phyloP scores from a whole-genome alignment of 2,797 vertebrate genomes.

The Poecilia gillii region DNA sequence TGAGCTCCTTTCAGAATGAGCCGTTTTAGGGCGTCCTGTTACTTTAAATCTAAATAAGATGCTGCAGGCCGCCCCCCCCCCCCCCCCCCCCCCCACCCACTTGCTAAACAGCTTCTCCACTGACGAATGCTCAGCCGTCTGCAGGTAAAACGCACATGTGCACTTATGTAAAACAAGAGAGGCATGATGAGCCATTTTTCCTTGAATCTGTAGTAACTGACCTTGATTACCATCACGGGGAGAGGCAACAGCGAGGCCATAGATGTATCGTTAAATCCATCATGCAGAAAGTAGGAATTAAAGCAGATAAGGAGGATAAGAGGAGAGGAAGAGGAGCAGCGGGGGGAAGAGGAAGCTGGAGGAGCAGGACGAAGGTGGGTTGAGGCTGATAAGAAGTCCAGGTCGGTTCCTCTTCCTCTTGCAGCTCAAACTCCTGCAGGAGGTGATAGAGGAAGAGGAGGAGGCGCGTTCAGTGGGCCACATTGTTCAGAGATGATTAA shows the following conservation, averaged over 20 bases:
- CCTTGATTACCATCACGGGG: slow-evolving; percentile 50
- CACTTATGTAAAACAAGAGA: slow-evolving; percentile 56
- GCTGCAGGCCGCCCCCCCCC: too few species aligned
- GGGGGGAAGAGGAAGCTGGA: neutral
- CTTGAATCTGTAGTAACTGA: slow-evolving; percentile 61
- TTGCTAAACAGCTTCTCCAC: slow-evolving; percentile 11
- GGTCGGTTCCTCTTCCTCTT: slow-evolving; percentile 32
- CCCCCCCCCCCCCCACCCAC: neutral
- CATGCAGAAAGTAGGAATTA: slow-evolving; percentile 24
- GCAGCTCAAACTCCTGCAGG: slow-evolving; percentile 36
- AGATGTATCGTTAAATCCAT: slow-evolving; percentile 38
- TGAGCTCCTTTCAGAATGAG: too few species aligned
- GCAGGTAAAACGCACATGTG: slow-evolving; percentile 37
- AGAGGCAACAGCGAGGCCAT: slow-evolving; percentile 22
- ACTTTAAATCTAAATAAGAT: too few species aligned
- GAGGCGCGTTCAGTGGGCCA: slow-evolving; percentile 57
- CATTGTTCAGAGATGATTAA: slow-evolving; percentile 79
- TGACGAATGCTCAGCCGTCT: slow-evolving; percentile 11
- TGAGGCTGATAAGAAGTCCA: slow-evolving; percentile 35
- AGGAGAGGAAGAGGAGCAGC: neutral
- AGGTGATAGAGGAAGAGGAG: slow-evolving; percentile 35
- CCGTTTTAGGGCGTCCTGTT: too few species aligned
- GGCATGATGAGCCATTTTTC: slow-evolving; percentile 52
- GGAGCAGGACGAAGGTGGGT: slow-evolving; percentile 6
- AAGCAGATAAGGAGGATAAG: slow-evolving; percentile 20